Conservation (phyloP, 1,140 invertebrate genomes). For the Eurosta solidaginis region DNA sequence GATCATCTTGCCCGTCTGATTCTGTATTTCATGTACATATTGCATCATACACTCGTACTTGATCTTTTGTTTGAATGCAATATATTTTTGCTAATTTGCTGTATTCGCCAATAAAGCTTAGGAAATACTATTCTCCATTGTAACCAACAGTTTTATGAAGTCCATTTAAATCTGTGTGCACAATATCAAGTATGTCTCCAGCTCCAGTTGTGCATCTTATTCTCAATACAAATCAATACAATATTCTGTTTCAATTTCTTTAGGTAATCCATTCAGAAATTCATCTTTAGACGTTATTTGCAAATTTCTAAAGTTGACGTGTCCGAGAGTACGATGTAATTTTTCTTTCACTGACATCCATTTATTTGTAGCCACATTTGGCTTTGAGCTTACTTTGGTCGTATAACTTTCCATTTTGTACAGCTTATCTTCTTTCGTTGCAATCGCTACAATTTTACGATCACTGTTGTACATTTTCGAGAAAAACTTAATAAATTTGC, state of each 20-base stretch:
- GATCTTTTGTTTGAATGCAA: no score
- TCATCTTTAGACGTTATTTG: background rate
- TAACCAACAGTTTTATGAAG: no score
- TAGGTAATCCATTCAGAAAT: background rate
- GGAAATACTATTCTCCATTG: no score
- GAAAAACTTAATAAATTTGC: background rate
- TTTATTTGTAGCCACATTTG: background rate
- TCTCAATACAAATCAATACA: background rate
- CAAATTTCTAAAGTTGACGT: background rate
- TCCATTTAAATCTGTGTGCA: background rate
- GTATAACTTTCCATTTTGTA: background rate
- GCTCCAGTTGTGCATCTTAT: background rate
- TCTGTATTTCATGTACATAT: no score
- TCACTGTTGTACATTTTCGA: background rate
- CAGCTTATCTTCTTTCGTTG: background rate
- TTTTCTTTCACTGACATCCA: background rate
- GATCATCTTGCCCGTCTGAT: no score
- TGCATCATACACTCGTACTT: no score
- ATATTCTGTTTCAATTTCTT: background rate
- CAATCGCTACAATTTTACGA: background rate
- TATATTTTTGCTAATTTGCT: no score
- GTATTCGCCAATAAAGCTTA: no score
- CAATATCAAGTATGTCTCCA: background rate
- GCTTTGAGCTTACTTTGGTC: background rate
- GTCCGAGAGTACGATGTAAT: background rate